A percentile compares a stretch with the other conserved stretches of the same genome.
These are phyloP conservation scores for Quadroppia sp. DNA, from an alignment of 2,888 invertebrate species.

Conservation along the genomic window DNA sequence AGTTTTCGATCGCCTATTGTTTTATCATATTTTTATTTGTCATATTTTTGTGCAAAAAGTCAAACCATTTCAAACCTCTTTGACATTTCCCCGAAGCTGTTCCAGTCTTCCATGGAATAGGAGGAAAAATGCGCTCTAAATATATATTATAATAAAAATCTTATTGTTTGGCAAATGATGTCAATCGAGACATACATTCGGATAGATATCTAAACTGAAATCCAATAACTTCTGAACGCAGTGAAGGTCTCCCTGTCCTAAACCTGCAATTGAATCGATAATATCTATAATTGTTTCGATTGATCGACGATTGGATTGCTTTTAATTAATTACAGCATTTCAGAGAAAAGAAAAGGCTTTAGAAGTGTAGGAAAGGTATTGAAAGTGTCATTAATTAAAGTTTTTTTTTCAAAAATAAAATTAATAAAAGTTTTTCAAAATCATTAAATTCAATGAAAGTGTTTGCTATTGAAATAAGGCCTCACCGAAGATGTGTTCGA, in stretches of 20 bases:
- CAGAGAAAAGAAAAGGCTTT: too few relatives aligned
- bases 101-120: slow-evolving; percentile 83
- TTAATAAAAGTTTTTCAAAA: too few relatives aligned
- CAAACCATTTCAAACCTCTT: slow-evolving; percentile 57
- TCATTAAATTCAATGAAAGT: too few relatives aligned
- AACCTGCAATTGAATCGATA: slow-evolving; percentile 40
- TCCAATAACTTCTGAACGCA: slow-evolving; percentile 69
- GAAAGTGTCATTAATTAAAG: too few relatives aligned
- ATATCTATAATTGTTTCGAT: too few relatives aligned
- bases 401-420: too few relatives aligned
- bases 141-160: too few relatives aligned
- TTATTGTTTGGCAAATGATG: not conserved
- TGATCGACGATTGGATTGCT: too few relatives aligned
- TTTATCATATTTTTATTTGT: not conserved
- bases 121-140: slow-evolving; percentile 81
- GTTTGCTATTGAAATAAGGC: too few relatives aligned
- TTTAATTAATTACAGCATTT: too few relatives aligned
- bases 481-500: slow-evolving; percentile 70
- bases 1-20: slow-evolving; percentile 37
- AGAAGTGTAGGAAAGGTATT: too few relatives aligned
- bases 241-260: slow-evolving; percentile 70
- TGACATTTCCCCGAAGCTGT: slow-evolving; percentile 71
- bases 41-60: too few relatives aligned
- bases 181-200: slow-evolving; percentile 59
- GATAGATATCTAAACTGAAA: slow-evolving; percentile 61